Evolutionary conservation across 2,797 vertebrate species (phyloP).

Genomic region (Rachycentron canadum): DNA sequence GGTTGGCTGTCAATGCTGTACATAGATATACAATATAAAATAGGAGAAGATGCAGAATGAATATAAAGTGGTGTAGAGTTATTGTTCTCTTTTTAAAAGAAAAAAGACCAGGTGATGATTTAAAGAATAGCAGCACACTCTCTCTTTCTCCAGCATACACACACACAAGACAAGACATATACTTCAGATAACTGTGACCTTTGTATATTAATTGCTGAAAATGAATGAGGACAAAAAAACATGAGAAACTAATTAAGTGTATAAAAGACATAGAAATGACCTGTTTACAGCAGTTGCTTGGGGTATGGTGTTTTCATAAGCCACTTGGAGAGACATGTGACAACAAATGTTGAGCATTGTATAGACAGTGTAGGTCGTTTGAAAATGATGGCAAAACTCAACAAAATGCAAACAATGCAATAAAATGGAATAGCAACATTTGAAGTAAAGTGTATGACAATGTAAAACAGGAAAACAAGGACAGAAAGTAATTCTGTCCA

Average conservation of each 20-base stretch:
- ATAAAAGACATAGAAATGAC: conserved; percentile 14
- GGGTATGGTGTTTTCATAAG: neutral
- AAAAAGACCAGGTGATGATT: neutral
- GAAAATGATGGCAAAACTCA: conserved; percentile 33
- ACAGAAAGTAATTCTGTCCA: conserved; percentile 26
- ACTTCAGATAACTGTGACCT: conserved; percentile 27
- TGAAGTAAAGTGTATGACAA: conserved; percentile 32
- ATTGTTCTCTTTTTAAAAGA: neutral
- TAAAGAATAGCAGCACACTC: neutral
- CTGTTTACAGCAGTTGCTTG: neutral
- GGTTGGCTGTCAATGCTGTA: neutral
- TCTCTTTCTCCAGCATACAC: conserved; percentile 7
- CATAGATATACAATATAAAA: neutral
- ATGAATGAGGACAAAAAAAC: conserved; percentile 4
- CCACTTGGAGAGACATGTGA: neutral
- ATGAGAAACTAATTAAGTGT: neutral
- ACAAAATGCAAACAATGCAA: conserved; percentile 15
- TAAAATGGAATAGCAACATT: neutral
- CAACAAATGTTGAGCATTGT: conserved; percentile 8
- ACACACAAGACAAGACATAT: conserved; percentile 18
- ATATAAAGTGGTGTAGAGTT: neutral
- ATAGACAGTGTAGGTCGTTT: neutral
- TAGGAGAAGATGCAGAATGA: neutral
- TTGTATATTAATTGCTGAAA: conserved; percentile 24
- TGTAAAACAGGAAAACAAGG: conserved; percentile 22